phyloP scores from a whole-genome alignment of 2,797 vertebrate genomes.

The Ataeniobius toweri region DNA sequence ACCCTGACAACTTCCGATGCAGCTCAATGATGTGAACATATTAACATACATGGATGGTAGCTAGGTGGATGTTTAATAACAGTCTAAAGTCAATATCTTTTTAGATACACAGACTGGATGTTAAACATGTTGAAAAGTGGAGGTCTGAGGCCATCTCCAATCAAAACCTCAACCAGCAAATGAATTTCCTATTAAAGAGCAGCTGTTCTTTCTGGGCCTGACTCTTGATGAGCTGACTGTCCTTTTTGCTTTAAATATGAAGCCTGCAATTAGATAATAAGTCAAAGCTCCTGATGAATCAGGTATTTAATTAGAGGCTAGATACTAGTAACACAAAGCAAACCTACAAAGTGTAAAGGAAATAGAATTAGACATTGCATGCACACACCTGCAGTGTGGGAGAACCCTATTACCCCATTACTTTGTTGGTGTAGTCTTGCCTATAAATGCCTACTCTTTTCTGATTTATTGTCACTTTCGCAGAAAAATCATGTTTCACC shows the following conservation, averaged over 20 bases:
- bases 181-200: constrained; percentile 68
- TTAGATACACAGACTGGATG: constrained; percentile 12
- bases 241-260: constrained; percentile 68
- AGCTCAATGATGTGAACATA: neutral
- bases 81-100: neutral
- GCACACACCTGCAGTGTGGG: neutral
- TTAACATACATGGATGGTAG: neutral
- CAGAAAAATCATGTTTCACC: constrained; percentile 4
- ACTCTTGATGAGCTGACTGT: constrained; percentile 57
- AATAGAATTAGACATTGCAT: constrained; percentile 26
- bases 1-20: neutral
- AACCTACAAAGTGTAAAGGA: constrained; percentile 17
- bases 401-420: constrained; percentile 22
- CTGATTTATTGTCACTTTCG: constrained; percentile 16
- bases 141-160: constrained; percentile 52
- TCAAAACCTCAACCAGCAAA: constrained; percentile 59
- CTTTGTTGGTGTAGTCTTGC: constrained; percentile 1
- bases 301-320: constrained; percentile 63
- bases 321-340: constrained; percentile 47
- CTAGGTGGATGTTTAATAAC: neutral
- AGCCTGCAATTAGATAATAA: constrained; percentile 70
- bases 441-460: constrained; percentile 5
- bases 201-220: constrained; percentile 57
- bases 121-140: constrained; percentile 25
- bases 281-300: constrained; percentile 65